Percentiles rank a stretch among this genome's conserved stretches.
Conservation (phyloP, 1,140 invertebrate species). For the Drosophila paulistorum region DNA sequence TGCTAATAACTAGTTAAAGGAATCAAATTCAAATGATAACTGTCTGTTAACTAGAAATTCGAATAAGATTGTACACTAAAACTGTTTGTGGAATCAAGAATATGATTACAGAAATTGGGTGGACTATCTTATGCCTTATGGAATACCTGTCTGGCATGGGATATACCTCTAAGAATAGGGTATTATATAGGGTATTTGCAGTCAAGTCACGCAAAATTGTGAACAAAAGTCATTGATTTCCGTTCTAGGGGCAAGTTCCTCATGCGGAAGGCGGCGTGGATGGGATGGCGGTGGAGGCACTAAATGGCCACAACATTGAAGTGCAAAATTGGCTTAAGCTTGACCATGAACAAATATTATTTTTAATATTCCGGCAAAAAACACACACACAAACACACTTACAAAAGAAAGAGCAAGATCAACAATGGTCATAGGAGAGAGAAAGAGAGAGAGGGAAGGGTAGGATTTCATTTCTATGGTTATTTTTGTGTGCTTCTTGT, state of each 20-base stretch:
- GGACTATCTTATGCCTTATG: neutral
- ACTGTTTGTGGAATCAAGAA: too few species aligned
- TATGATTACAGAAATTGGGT: too few species aligned
- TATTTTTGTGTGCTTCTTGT: neutral
- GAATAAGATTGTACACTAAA: too few species aligned
- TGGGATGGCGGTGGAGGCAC: neutral
- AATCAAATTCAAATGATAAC: too few species aligned
- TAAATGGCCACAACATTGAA: slow-evolving; percentile 22
- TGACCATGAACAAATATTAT: slow-evolving; percentile 73
- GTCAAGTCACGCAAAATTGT: slow-evolving; percentile 45
- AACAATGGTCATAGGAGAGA: neutral
- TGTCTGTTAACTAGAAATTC: too few species aligned
- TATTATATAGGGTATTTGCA: slow-evolving; percentile 1
- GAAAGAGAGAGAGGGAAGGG: neutral
- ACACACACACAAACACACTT: slow-evolving; percentile 36
- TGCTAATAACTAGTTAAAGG: too few species aligned
- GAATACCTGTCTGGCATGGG: neutral
- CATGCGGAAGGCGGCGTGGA: neutral
- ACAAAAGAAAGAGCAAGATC: slow-evolving; percentile 27
- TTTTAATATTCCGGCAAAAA: slow-evolving; percentile 58
- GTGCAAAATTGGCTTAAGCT: slow-evolving; percentile 68
- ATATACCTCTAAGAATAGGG: neutral
- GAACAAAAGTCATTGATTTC: slow-evolving; percentile 38
- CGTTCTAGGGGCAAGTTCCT: slow-evolving; percentile 14
- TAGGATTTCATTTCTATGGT: slow-evolving; percentile 9